Evolutionary conservation across 2,113 vertebrate species (phyloP).

Genomic region (Oreochromis aureus): DNA sequence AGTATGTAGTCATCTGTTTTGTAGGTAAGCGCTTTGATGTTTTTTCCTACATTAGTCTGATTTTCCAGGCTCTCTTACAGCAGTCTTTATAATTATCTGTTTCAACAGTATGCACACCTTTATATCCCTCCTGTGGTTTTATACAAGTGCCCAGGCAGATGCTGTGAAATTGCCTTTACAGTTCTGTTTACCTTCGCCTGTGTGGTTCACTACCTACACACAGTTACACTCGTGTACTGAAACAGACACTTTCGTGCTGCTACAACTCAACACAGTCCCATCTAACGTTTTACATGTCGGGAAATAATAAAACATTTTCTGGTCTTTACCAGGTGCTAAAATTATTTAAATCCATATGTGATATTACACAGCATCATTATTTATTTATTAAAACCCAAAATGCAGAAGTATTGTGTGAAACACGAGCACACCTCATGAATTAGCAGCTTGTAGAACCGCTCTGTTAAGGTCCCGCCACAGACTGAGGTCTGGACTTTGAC

Average conservation of each 20-base stretch:
- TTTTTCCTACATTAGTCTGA: neutral
- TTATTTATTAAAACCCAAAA: neutral
- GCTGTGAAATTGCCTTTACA: conserved; percentile 53
- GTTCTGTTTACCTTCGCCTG: conserved; percentile 20
- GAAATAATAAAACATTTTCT: neutral
- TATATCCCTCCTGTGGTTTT: neutral
- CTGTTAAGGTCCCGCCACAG: neutral
- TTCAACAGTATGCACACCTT: neutral
- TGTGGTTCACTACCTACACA: neutral
- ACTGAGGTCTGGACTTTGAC: neutral
- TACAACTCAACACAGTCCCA: neutral
- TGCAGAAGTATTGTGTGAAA: neutral
- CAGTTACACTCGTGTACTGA: neutral
- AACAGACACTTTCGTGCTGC: neutral
- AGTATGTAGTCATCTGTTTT: neutral
- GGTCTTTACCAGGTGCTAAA: neutral
- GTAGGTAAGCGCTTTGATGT: neutral
- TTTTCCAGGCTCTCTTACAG: neutral
- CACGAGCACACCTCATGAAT: neutral
- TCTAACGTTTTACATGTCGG: neutral
- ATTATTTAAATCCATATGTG: neutral
- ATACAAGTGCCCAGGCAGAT: conserved; percentile 20
- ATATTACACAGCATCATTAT: neutral
- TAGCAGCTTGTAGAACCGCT: neutral
- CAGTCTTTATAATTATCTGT: neutral